A percentile compares a stretch with the other conserved stretches of the same genome.
Conservation (phyloP, 2,888 invertebrate genomes). For the Drosophila prostipennis region DNA sequence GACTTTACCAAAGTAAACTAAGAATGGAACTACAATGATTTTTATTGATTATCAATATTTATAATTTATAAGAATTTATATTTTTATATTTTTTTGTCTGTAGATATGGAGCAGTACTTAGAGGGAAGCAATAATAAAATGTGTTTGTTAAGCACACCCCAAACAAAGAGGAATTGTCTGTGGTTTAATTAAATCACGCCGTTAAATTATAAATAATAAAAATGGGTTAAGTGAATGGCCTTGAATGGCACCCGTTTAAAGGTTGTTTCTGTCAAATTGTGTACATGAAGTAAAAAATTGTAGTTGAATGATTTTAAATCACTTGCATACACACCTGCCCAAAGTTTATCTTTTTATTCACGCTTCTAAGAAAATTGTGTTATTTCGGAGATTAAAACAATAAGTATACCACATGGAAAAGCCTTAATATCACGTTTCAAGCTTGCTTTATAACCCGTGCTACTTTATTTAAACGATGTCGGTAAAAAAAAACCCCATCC, state of each 20-base stretch:
- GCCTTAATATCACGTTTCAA: not conserved
- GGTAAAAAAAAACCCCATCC: no score
- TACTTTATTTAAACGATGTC: no score
- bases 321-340: no score
- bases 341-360: no score
- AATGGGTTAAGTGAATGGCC: not conserved
- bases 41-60: no score
- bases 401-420: not conserved
- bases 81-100: not conserved
- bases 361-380: not conserved
- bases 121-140: not conserved
- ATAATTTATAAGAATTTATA: no score
- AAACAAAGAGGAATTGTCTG: slow-evolving; percentile 1
- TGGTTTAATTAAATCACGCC: not conserved
- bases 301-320: no score
- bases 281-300: no score
- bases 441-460: not conserved
- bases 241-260: not conserved
- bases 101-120: not conserved
- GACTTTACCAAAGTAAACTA: no score
- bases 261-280: not conserved
- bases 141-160: not conserved
- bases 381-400: not conserved
- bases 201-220: not conserved
- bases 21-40: no score